Percentiles rank a stretch among this genome's conserved stretches.
These are phyloP conservation scores for Eupelmus urozonus DNA, from an alignment of 2,888 invertebrate species.

Conservation along the genomic window DNA sequence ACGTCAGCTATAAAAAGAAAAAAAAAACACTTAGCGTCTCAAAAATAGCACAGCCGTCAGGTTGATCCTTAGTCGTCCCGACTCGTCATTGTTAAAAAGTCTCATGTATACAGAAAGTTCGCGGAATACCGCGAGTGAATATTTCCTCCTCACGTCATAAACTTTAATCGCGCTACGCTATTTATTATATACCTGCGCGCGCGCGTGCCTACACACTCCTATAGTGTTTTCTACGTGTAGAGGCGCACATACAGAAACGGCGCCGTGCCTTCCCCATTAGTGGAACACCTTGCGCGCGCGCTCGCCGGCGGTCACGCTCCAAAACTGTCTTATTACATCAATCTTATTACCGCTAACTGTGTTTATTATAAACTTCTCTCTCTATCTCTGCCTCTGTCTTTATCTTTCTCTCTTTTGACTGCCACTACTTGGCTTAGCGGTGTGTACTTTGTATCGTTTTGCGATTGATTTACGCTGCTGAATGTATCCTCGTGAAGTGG, in stretches of 20 bases:
- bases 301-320: constrained; percentile 72
- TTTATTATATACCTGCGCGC: constrained; percentile 14
- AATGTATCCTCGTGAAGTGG: background rate
- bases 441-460: background rate
- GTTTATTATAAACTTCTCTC: constrained; percentile 51
- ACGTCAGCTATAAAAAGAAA: too few species aligned
- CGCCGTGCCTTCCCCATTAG: constrained; percentile 61
- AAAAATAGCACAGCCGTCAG: too few species aligned
- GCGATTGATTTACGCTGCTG: background rate
- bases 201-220: background rate
- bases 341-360: constrained; percentile 73
- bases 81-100: constrained; percentile 3
- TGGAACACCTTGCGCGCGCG: constrained; percentile 62
- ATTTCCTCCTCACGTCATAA: constrained; percentile 40
- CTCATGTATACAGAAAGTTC: background rate
- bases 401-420: background rate
- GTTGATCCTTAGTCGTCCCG: too few species aligned
- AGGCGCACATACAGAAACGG: background rate
- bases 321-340: constrained; percentile 75
- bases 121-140: background rate
- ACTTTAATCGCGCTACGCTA: constrained; percentile 34
- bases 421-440: background rate
- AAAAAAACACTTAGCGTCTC: too few species aligned
- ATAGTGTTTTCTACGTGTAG: background rate
- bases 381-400: too few species aligned